Percentiles rank a stretch among this genome's conserved stretches.
These are phyloP conservation scores for Nothoprocta pentlandii DNA, from an alignment of 2,113 vertebrate species.

Conservation along the genomic window DNA sequence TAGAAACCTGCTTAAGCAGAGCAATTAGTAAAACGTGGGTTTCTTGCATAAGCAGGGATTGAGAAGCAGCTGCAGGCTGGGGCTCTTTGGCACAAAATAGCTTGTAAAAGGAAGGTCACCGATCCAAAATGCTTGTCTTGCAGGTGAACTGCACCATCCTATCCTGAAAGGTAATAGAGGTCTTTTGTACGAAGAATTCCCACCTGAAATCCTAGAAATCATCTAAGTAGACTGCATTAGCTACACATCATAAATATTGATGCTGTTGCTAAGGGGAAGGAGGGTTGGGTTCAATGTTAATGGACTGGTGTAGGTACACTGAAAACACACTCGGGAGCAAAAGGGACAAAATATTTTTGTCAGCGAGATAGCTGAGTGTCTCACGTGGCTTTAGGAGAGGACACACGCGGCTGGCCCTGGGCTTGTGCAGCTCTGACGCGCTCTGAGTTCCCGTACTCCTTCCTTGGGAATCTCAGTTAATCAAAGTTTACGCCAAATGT, in stretches of 20 bases:
- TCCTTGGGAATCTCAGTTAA: accelerated
- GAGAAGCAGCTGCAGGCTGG: constrained; percentile 3
- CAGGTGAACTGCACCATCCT: not conserved
- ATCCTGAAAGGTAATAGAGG: not conserved
- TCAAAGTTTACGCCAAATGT: no score
- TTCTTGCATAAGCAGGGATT: not conserved
- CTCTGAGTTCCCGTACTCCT: accelerated
- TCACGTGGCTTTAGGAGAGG: not conserved
- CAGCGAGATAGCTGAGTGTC: not conserved
- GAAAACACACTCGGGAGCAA: constrained; percentile 2
- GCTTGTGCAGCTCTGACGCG: accelerated
- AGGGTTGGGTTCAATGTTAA: constrained; percentile 43
- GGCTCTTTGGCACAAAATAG: not conserved
- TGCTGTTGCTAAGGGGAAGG: constrained; percentile 31
- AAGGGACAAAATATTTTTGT: not conserved
- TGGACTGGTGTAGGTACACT: constrained; percentile 4
- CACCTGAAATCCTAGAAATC: constrained; percentile 50
- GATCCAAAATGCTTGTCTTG: not conserved
- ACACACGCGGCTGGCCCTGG: accelerated
- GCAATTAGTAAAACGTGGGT: not conserved
- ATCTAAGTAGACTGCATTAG: constrained; percentile 64
- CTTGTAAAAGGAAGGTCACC: not conserved
- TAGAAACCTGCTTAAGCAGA: not conserved
- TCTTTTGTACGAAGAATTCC: constrained; percentile 37
- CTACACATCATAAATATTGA: constrained; percentile 77